Base-by-base conservation (phyloP, 2,797 vertebrate genomes). In the Denticeps clupeoides region DNA sequence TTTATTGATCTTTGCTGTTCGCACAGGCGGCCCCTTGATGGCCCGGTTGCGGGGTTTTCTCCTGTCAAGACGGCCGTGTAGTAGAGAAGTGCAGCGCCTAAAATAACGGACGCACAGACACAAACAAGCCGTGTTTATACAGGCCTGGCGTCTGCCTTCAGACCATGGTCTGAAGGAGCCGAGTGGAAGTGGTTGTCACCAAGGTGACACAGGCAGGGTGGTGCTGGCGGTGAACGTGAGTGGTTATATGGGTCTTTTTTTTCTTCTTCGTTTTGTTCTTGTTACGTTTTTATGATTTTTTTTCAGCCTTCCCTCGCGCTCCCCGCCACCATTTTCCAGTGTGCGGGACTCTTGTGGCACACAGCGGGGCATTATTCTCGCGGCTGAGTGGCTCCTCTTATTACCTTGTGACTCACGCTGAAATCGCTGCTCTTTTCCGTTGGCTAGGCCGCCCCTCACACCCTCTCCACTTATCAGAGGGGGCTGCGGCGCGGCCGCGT, bases 1-100 rank as follows among this genome's bases (percentile, higher is more conserved):
- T 78, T 77, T 66, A 65, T 71, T 70, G 68, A 31, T 63, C 67
- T 58, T 56, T 47, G 56, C 63, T 43, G 49, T 65, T 73, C 68
- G 48, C 57, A 58, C 23, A 47, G 40, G 55, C n/a, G 7, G 65
- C 55, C 58, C 57, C 56, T 33, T 41, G 41, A 49, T 59, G 15
- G 56, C 43, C 49, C 32, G 51, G 45, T 51, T 41, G 53, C 45
- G 41, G 22, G 55, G 61, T 42, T 51, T 15, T 63, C 55, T 23
- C 26, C 54, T 33, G 33, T 37, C 46, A 47, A n/a, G n/a, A n/a
- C n/a, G n/a, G n/a, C n/a, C n/a, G n/a, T n/a, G n/a, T n/a, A n/a
- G n/a, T n/a, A n/a, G n/a, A n/a, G n/a, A n/a, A 22, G 5, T 18
- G 37, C 23, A 1, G 9, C 15, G 29, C 18, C 18, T 32, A 38